phyloP scores from a whole-genome alignment of 2,888 invertebrate species.

The Harpagoxenus sublaevis region DNA sequence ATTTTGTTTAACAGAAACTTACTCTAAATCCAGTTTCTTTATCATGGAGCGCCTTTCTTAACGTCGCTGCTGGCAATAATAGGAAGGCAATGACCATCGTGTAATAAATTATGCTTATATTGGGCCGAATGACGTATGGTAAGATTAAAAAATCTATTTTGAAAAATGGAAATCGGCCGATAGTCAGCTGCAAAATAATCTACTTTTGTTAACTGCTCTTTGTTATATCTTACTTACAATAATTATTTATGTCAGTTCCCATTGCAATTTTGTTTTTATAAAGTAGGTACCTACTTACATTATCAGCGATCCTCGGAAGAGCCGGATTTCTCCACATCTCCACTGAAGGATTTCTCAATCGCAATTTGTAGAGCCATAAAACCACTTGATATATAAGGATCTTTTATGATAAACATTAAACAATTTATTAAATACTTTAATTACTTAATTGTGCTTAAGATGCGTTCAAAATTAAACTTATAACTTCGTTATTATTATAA shows the following conservation, averaged over 20 bases:
- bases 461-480: background rate
- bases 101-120: constrained; percentile 69
- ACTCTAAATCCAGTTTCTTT: constrained; percentile 71
- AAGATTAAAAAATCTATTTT: constrained; percentile 63
- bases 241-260: background rate
- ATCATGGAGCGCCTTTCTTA: constrained; percentile 67
- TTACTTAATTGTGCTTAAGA: background rate
- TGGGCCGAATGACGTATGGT: constrained; percentile 63
- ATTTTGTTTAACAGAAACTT: constrained; percentile 10
- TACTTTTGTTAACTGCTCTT: background rate
- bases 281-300: constrained; percentile 43
- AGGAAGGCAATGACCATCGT: constrained; percentile 66
- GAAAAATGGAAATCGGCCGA: constrained; percentile 66
- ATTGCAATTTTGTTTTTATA: background rate
- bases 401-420: constrained; percentile 41
- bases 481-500: no score
- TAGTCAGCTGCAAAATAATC: constrained; percentile 51
- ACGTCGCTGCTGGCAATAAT: constrained; percentile 59
- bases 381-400: constrained; percentile 68
- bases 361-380: constrained; percentile 72
- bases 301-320: constrained; percentile 48
- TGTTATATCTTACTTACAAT: background rate
- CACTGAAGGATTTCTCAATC: constrained; percentile 66
- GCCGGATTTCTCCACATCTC: constrained; percentile 63
- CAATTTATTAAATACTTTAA: background rate